Conservation (phyloP, 1,140 invertebrate species). For the Magallana angulata region DNA sequence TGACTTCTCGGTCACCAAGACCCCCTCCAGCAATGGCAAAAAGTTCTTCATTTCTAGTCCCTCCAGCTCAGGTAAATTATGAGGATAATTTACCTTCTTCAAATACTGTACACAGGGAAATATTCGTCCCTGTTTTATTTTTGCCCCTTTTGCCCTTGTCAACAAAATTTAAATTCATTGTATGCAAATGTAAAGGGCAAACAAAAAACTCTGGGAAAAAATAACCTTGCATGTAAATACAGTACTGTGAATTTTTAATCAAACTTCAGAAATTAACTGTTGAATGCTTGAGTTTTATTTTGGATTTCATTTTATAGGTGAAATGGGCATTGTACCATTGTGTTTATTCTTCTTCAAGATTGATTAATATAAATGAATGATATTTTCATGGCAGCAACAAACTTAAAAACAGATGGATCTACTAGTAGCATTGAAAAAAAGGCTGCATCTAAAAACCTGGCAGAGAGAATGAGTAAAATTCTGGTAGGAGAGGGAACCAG, state of each 20-base stretch:
- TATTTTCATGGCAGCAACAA: slow-evolving; percentile 28
- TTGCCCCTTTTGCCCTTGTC: background rate
- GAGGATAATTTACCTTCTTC: background rate
- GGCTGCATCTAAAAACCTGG: slow-evolving; percentile 70
- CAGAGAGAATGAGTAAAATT: slow-evolving; percentile 74
- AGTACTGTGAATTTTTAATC: background rate
- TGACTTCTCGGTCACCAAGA: slow-evolving; percentile 82
- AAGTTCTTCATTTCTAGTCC: slow-evolving; percentile 83
- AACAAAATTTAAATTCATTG: background rate
- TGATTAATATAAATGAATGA: too few species aligned
- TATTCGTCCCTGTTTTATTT: slow-evolving; percentile 75
- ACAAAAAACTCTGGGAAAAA: background rate
- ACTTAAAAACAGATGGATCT: slow-evolving; percentile 47
- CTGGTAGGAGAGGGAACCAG: slow-evolving; percentile 74
- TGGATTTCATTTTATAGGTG: too few species aligned
- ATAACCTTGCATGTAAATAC: background rate
- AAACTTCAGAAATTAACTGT: too few species aligned
- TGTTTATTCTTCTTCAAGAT: too few species aligned
- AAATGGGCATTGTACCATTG: slow-evolving; percentile 65
- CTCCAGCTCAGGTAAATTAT: slow-evolving; percentile 65
- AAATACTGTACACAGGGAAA: slow-evolving; percentile 79
- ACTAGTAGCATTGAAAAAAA: slow-evolving; percentile 66
- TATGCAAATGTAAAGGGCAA: background rate
- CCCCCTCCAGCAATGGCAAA: slow-evolving; percentile 82
- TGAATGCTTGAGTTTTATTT: too few species aligned